phyloP scores from a whole-genome alignment of 2,113 vertebrate species.

The Etheostoma spectabile region DNA sequence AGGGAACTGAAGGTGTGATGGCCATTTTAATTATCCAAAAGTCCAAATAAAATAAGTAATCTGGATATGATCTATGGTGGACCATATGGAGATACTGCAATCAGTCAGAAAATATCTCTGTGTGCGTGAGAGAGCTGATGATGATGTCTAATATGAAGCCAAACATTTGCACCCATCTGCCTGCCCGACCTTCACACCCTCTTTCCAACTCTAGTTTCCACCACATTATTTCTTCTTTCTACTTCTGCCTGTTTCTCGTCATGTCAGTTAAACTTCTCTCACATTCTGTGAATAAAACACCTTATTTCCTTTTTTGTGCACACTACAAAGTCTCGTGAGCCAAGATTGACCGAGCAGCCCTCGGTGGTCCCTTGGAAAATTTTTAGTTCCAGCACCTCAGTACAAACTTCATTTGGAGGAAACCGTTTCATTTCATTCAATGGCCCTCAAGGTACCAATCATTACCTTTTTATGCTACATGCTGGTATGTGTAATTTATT shows the following conservation, averaged over 20 bases:
- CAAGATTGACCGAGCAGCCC: conserved; percentile 6
- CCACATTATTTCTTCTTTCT: not conserved
- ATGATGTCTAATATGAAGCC: conserved; percentile 2
- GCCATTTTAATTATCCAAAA: conserved; percentile 51
- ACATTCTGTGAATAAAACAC: not conserved
- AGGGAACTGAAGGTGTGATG: not conserved
- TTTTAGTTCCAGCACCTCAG: conserved; percentile 9
- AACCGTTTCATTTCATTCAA: conserved; percentile 50
- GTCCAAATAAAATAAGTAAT: conserved; percentile 40
- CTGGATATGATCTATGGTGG: conserved; percentile 16
- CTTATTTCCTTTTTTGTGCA: not conserved
- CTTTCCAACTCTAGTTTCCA: not conserved
- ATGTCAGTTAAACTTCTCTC: not conserved
- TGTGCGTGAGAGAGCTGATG: not conserved
- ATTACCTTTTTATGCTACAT: conserved; percentile 45
- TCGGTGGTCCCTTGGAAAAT: not conserved
- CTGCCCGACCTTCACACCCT: not conserved
- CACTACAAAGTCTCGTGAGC: conserved; percentile 2
- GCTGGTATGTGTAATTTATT: conserved; percentile 60
- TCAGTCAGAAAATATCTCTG: not conserved
- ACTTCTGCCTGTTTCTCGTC: not conserved
- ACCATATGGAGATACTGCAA: conserved; percentile 16
- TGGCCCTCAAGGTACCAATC: conserved; percentile 44
- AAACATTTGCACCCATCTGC: conserved; percentile 31
- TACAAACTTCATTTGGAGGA: conserved; percentile 37